phyloP scores from a whole-genome alignment of 2,113 vertebrate genomes.

The Oenanthe melanoleuca region DNA sequence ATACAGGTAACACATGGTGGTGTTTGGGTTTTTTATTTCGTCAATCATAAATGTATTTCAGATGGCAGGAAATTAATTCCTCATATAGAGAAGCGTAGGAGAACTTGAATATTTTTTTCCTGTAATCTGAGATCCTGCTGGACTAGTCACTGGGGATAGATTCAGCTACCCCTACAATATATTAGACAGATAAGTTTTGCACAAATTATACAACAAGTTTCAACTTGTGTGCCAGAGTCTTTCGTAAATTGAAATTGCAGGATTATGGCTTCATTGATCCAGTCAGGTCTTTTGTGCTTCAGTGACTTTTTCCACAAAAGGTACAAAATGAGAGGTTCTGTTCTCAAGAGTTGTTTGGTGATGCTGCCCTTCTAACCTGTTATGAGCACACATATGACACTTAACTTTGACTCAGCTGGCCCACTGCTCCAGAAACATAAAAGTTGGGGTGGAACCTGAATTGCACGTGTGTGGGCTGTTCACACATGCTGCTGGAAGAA shows the following conservation, averaged over 20 bases:
- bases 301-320: neutral
- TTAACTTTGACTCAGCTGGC: neutral
- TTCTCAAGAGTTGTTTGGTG: neutral
- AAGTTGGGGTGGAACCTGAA: neutral
- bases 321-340: neutral
- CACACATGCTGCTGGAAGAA: neutral
- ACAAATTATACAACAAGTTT: neutral
- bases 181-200: neutral
- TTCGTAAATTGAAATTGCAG: neutral
- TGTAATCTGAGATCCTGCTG: neutral
- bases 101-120: neutral
- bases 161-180: neutral
- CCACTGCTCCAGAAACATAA: neutral
- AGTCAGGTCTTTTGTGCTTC: neutral
- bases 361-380: neutral
- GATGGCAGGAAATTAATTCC: conserved; percentile 1
- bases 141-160: neutral
- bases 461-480: neutral
- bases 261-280: neutral
- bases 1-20: neutral
- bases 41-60: conserved; percentile 9
- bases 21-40: neutral
- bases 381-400: neutral
- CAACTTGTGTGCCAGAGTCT: neutral
- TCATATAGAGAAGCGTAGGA: neutral